Percentiles rank a stretch among this genome's conserved stretches.
These are phyloP conservation scores for Diuraphis noxia DNA, from an alignment of 1,140 invertebrate genomes.

Conservation along the genomic window DNA sequence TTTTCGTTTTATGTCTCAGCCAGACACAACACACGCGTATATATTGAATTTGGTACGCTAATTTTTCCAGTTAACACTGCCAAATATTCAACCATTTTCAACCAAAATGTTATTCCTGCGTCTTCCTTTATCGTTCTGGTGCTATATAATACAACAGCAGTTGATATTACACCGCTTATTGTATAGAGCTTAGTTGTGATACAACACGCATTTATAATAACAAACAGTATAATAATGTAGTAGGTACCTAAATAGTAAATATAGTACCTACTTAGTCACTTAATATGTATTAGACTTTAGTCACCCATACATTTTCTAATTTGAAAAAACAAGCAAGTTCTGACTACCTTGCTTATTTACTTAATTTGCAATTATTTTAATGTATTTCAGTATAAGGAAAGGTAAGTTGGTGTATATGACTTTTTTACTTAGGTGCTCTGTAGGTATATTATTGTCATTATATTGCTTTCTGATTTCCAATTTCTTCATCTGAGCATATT, in stretches of 20 bases:
- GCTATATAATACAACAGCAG: not conserved
- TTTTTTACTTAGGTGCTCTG: too few relatives aligned
- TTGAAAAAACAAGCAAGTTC: not conserved
- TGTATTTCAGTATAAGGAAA: not conserved
- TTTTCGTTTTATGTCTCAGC: not conserved
- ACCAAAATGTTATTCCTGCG: not conserved
- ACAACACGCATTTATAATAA: not conserved
- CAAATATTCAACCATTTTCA: not conserved
- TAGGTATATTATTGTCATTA: too few relatives aligned
- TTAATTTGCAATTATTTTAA: not conserved
- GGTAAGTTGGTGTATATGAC: too few relatives aligned
- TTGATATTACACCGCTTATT: not conserved
- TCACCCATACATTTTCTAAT: not conserved
- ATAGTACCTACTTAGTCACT: not conserved
- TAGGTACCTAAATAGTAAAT: too few relatives aligned
- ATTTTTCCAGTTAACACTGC: not conserved
- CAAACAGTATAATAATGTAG: not conserved
- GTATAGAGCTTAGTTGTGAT: not conserved
- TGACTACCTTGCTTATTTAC: not conserved
- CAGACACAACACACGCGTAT: slow-evolving; percentile 9
- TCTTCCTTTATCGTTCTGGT: not conserved
- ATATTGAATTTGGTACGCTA: slow-evolving; percentile 35
- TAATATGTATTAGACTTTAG: not conserved
- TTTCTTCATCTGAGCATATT: too few relatives aligned
- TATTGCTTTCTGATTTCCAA: too few relatives aligned